Base-by-base conservation (phyloP, 2,888 invertebrate species). In the Drepanosiphum platanoidis region DNA sequence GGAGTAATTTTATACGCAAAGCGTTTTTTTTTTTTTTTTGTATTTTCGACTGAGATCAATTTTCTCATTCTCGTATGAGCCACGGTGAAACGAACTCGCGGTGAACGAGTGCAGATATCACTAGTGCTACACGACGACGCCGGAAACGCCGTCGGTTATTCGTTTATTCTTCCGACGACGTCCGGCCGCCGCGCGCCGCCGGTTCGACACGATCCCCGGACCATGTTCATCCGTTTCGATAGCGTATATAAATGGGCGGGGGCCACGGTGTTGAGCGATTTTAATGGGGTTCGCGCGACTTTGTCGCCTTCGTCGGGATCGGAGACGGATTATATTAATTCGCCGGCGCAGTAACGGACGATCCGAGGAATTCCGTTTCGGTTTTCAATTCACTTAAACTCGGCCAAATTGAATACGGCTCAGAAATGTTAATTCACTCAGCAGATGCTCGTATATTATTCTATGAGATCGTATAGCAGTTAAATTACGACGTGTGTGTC, bases 261-360 rank as follows among this genome's bases (percentile, higher is more conserved):
- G 22, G 22, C 3, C 22, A 0, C 11, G 46, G 8, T 3, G 52
- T 52, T 52, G 22, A 22, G 22, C 18, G 52, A 52, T 52, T 15
- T n/a, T 27, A 61, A 77, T 77, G 18, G 30, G 61, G 22, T 2
- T 77, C 18, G 2, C 77, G 39, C 11, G 30, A 39, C 61, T 39
- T 64, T 64, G 61, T 61, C 36, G 61, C n/a, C n/a, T n/a, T 36
- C 27, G 18, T 77, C 2, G 11, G 11, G 4, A 66, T 42, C 32
- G 78, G 66, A n/a, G n/a, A 30, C n/a, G 66, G 66, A 32, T 66
- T n/a, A n/a, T n/a, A n/a, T n/a, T 66, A 22, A 66, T 78, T 78
- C 42, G 11, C n/a, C 3, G 27, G 66, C n/a, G 32, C n/a, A n/a
- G n/a, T n/a, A 79, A 46, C 46, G 46, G 32, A 79, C 66, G 9